Percentiles rank a stretch among this genome's conserved stretches.
These are phyloP conservation scores for Capra hircus DNA, from an alignment of 2,113 vertebrate genomes.

Conservation along the genomic window DNA sequence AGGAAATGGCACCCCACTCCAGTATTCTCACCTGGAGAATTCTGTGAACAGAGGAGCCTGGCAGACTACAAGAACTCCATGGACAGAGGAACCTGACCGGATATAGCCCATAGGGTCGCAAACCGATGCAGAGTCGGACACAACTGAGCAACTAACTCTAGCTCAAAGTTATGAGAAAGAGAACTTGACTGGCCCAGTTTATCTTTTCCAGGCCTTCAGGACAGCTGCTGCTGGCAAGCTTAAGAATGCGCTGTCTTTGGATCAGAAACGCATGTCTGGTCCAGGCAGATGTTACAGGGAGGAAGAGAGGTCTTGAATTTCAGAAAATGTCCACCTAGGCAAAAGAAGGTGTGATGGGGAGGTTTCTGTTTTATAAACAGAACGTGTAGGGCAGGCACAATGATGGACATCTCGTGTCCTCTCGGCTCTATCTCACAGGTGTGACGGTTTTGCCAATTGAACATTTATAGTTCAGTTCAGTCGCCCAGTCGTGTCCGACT, in stretches of 20 bases:
- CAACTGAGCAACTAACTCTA: not conserved
- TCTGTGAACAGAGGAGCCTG: not conserved
- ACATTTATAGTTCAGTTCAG: not conserved
- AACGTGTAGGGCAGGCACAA: too few relatives aligned
- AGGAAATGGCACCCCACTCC: not conserved
- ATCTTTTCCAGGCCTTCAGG: not conserved
- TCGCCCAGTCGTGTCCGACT: fast-evolving
- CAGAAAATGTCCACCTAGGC: not conserved
- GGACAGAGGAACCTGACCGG: not conserved
- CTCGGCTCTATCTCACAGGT: not conserved
- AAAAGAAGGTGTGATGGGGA: not conserved
- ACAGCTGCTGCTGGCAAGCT: not conserved
- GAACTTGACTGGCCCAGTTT: not conserved
- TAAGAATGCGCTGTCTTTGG: not conserved
- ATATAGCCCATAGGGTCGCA: not conserved
- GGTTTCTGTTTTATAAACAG: not conserved
- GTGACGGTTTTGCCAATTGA: not conserved
- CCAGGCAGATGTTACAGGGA: not conserved
- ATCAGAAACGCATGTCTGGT: not conserved
- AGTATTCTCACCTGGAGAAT: not conserved
- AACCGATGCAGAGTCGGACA: not conserved
- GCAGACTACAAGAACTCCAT: not conserved
- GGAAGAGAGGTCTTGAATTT: not conserved
- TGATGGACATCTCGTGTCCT: not conserved
- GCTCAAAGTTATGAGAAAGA: not conserved